Evolutionary conservation across 2,113 vertebrate species (phyloP).

Genomic region (Bufo gargarizans): DNA sequence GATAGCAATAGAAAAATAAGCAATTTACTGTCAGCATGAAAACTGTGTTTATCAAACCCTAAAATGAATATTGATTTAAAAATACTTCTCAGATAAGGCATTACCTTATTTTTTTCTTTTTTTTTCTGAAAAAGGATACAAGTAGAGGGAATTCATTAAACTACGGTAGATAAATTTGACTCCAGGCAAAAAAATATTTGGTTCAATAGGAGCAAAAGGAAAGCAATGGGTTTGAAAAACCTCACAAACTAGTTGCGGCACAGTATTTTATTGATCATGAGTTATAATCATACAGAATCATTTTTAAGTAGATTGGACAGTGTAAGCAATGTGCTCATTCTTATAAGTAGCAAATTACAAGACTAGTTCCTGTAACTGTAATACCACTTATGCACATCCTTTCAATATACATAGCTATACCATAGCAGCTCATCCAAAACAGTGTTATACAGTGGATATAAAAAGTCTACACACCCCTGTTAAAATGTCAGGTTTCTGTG

Average conservation of each 20-base stretch:
- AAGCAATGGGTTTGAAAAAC: conserved; percentile 4
- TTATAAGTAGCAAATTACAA: not conserved
- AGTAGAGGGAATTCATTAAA: not conserved
- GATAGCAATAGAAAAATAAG: conserved; percentile 17
- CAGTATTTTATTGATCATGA: not conserved
- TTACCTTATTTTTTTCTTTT: not conserved
- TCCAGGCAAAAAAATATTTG: not conserved
- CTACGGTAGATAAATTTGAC: not conserved
- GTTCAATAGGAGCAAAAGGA: not conserved
- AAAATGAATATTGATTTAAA: conserved; percentile 50
- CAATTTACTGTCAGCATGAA: conserved; percentile 6
- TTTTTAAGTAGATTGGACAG: not conserved
- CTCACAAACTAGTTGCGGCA: not conserved
- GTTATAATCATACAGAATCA: not conserved
- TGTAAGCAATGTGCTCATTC: not conserved
- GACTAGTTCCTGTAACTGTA: too few relatives aligned
- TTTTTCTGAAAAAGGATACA: not conserved
- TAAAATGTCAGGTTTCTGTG: too few relatives aligned
- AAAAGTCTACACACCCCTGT: too few relatives aligned
- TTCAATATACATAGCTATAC: too few relatives aligned
- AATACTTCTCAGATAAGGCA: not conserved
- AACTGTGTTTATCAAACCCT: conserved; percentile 47
- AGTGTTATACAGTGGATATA: too few relatives aligned
- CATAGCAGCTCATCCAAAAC: too few relatives aligned
- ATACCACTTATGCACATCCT: too few relatives aligned